Base-by-base conservation (phyloP, 1,140 invertebrate species). In the Venustaconcha ellipsiformis region DNA sequence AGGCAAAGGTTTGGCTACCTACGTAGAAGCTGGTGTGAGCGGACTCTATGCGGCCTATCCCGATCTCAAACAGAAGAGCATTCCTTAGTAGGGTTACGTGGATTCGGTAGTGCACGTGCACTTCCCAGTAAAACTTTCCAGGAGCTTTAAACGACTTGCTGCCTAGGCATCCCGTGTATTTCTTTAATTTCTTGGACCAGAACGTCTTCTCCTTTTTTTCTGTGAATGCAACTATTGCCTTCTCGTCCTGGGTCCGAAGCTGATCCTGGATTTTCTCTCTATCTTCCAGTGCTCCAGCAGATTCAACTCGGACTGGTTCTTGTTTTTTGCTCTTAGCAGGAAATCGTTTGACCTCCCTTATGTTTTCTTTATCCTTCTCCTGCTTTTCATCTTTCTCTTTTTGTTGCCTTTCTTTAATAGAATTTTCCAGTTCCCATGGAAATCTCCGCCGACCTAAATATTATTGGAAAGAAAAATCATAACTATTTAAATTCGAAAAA, bases 11-110 rank as follows among this genome's bases (percentile, higher is more conserved):
- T 65, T 81, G 80, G 20, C 76, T 78, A 2, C 80, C 80, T 20
- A 81, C 80, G 58, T 81, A 81, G 70, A 81, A 81, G 57, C 80
- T 81, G 57, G 65, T 78, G 56, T 78, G 80, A 15, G 78, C 77
- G 30, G 69, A 67, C 48, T 81, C 80, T 18, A 75, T 71, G 48
- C 80, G 60, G 14, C 76, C 74, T n/a, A 81, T 73, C 57, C 80
- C 80, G 14, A 78, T 76, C 67, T 81, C 80, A 72, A 81, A 81
- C n/a, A 81, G 59, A 18, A 81, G 65, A 14, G 80, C 80, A 63
- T 81, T 81, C n/a, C 80, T 67, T 0, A 81, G 70, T n/a, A 81
- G 60, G 11, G 77, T 71, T 6, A 81, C 80, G 57, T 81, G 80
- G 23, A 81, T 81, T n/a, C 80, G 64, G 60, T 78, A 81, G 23